Conservation (phyloP, 2,113 vertebrate species). For the Indicator indicator region DNA sequence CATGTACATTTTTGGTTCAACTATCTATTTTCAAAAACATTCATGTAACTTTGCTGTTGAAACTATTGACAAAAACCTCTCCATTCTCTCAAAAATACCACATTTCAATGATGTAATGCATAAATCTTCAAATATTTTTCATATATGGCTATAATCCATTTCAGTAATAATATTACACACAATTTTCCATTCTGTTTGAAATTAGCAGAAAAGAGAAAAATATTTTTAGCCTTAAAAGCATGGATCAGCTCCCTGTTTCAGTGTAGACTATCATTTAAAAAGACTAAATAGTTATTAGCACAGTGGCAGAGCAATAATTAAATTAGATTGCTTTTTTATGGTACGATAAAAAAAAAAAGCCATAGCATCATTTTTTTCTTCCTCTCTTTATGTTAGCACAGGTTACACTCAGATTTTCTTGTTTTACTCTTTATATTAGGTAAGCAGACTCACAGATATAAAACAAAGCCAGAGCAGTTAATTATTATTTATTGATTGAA, state of each 20-base stretch:
- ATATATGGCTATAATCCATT: neutral
- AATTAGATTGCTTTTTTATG: slow-evolving; percentile 26
- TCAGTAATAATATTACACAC: neutral
- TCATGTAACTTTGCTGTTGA: neutral
- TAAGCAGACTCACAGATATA: neutral
- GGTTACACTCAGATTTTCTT: slow-evolving; percentile 7
- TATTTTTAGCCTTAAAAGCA: neutral
- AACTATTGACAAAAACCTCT: neutral
- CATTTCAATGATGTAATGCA: neutral
- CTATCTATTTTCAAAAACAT: neutral
- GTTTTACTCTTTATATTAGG: neutral
- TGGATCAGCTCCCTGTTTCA: neutral
- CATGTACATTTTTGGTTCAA: neutral
- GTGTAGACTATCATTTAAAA: slow-evolving; percentile 18
- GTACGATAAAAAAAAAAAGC: neutral
- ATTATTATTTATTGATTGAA: slow-evolving; percentile 35
- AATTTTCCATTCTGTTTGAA: slow-evolving; percentile 14
- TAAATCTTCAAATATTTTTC: neutral
- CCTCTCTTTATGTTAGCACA: neutral
- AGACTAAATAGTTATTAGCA: slow-evolving; percentile 16
- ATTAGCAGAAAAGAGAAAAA: neutral
- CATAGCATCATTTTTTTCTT: neutral
- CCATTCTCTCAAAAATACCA: neutral
- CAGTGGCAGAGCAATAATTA: slow-evolving; percentile 31
- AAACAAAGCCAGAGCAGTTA: neutral